Base-by-base conservation (phyloP, 2,113 vertebrate species). In the Mormyrus lacerda region DNA sequence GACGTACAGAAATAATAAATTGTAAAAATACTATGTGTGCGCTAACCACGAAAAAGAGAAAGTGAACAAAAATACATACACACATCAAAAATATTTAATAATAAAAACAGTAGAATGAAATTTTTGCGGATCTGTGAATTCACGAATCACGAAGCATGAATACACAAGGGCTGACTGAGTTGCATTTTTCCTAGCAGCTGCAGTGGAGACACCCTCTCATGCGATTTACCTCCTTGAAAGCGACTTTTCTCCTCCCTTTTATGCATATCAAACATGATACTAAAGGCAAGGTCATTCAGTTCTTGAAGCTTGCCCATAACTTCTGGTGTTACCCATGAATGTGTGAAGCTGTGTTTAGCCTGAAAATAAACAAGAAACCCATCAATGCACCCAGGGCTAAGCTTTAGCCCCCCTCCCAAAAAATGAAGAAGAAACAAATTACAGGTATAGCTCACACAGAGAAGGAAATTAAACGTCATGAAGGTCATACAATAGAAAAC, bases 261-360 rank as follows among this genome's bases (percentile, higher is more conserved):
- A 91, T 97, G 93, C 90, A 98, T 92, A 21, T 96, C 97, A 91
- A 99, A 99, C n/a, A 96, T 91, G 90, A 96, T 92, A 92, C 96
- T 94, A 91, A 98, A 97, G 27, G 95, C 95, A 91, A 98, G 98
- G 94, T 99, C 97, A 93, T 98, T 99, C 1, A 99, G 94, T 47
- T 89, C 89, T 55, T 88, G 91, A 89, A 99, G 92, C 0, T 58
- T 95, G 47, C 92, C 83, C 96, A 98, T 95, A 76, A 98, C 95
- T 0, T 94, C 94, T 50, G 94, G 90, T 2, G 97, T 98, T 89
- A 96, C 97, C 98, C 98, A 99, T 65, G 89, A 88, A 84, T 96
- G 93, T 0, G 91, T n/a, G 93, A 96, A 95, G 93, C 96, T 95
- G 35, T 99, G 98, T 13, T 85, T 92, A 92, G 94, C 95, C 98